Base-by-base conservation (phyloP, 2,888 invertebrate genomes). In the Acleris cristana region DNA sequence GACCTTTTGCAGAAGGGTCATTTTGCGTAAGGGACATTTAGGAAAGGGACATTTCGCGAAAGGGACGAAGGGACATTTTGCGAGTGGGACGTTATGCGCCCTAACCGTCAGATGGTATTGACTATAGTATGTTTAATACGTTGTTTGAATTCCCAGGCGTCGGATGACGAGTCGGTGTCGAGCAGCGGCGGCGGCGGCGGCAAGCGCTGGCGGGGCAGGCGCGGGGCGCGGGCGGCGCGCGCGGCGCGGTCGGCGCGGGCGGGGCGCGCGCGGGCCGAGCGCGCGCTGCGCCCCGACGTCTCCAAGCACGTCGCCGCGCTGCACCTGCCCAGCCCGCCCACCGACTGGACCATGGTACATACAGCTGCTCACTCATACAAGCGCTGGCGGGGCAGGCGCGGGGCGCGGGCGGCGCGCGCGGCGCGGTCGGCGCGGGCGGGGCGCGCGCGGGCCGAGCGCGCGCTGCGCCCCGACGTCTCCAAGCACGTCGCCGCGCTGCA, bases 391-490 rank as follows among this genome's bases (percentile, higher is more conserved):
- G n/a, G n/a, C n/a, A n/a, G n/a, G n/a, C n/a, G n/a, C n/a, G n/a
- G n/a, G n/a, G n/a, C n/a, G n/a, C n/a, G n/a, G n/a, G n/a, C n/a
- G n/a, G n/a, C n/a, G n/a, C n/a, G n/a, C n/a, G n/a, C n/a, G n/a
- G 16, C 84, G 88, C 21, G n/a, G n/a, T 12, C 18, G n/a, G n/a
- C n/a, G n/a, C n/a, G n/a, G n/a, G n/a, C n/a, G 26, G 45, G 48
- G 7, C 57, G 58, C 23, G 58, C 49, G 26, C 49, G 18, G 3
- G 30, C 62, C 58, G 58, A 60, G 70, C 70, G 60, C 66, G 68
- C 70, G 23, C 56, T 79, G 16, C 84, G 88, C 21, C 85, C 93
- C 70, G 92, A 95, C 78, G 96, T 97, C 73, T 96, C 75, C 58
- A 73, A 73, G 26, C 84, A 86, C 71, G 78, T 86, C 60, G 77